phyloP scores from a whole-genome alignment of 2,113 vertebrate genomes.

The Actenoides lindsayi region DNA sequence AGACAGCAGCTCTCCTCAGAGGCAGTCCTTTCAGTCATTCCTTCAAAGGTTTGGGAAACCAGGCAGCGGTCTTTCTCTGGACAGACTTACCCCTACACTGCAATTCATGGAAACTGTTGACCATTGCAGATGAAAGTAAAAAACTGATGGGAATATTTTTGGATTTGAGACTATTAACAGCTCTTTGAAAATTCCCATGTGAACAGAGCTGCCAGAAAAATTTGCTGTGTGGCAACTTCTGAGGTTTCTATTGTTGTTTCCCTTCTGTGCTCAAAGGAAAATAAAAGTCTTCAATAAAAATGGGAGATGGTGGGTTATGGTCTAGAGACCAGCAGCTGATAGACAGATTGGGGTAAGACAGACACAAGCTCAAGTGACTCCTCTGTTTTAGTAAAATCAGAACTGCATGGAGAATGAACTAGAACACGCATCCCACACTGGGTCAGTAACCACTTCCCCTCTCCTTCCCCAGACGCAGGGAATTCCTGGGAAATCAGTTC shows the following conservation, averaged over 20 bases:
- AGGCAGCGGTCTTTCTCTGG: neutral
- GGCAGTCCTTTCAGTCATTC: neutral
- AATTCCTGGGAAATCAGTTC: neutral
- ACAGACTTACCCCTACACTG: neutral
- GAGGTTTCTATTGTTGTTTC: conserved; percentile 59
- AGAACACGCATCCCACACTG: neutral
- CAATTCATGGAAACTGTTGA: conserved; percentile 18
- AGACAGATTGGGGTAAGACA: neutral
- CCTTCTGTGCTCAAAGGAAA: neutral
- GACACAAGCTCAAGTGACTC: neutral
- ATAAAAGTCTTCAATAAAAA: neutral
- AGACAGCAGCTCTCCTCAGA: neutral
- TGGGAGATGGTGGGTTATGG: neutral
- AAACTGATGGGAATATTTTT: conserved; percentile 33
- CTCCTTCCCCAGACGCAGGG: neutral
- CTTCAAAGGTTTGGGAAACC: conserved; percentile 10
- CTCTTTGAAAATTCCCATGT: conserved; percentile 37
- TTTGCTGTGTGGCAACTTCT: conserved; percentile 1
- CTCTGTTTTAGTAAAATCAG: neutral
- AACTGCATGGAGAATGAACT: neutral
- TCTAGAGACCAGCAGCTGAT: neutral
- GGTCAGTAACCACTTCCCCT: neutral
- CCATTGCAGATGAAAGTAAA: neutral
- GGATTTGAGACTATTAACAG: neutral
- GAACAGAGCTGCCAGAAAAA: conserved; percentile 45